Conservation (phyloP, 2,113 vertebrate species). For the Oryzias melastigma region DNA sequence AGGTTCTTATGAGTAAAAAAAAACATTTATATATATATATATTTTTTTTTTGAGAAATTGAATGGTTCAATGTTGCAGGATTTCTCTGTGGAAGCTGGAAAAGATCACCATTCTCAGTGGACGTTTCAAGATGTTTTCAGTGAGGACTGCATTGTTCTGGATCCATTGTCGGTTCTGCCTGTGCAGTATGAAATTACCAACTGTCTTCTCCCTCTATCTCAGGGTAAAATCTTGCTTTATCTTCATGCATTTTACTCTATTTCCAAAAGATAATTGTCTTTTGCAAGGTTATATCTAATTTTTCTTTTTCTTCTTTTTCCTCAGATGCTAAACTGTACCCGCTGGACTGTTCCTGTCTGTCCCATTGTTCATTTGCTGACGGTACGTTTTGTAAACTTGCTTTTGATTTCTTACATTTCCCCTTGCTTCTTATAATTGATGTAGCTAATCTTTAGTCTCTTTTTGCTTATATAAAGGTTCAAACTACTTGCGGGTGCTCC, state of each 20-base stretch:
- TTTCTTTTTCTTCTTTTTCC: constrained; percentile 32
- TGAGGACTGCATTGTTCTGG: constrained; percentile 93
- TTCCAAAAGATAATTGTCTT: not conserved
- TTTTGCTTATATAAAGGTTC: constrained; percentile 61
- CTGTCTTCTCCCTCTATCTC: constrained; percentile 78
- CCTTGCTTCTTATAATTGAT: not conserved
- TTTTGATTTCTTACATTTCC: not conserved
- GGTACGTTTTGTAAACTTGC: constrained; percentile 70
- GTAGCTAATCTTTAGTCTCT: not conserved
- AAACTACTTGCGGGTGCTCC: constrained; percentile 74
- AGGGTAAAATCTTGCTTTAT: constrained; percentile 76
- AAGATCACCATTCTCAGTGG: constrained; percentile 85
- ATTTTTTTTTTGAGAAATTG: not conserved
- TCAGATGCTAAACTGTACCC: constrained; percentile 82
- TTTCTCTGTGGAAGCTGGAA: constrained; percentile 74
- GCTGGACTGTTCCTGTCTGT: constrained; percentile 85
- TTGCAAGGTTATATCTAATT: not conserved
- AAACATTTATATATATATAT: not conserved
- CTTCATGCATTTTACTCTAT: not conserved
- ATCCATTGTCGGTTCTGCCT: constrained; percentile 84
- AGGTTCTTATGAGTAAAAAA: too few relatives aligned
- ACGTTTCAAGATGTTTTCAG: constrained; percentile 87
- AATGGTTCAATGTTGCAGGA: constrained; percentile 51
- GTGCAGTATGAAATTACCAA: constrained; percentile 88
- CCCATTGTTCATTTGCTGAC: constrained; percentile 80